Percentiles rank a stretch among this genome's conserved stretches.
phyloP scores from a whole-genome alignment of 2,888 invertebrate genomes.

The Pegoplata infirma region DNA sequence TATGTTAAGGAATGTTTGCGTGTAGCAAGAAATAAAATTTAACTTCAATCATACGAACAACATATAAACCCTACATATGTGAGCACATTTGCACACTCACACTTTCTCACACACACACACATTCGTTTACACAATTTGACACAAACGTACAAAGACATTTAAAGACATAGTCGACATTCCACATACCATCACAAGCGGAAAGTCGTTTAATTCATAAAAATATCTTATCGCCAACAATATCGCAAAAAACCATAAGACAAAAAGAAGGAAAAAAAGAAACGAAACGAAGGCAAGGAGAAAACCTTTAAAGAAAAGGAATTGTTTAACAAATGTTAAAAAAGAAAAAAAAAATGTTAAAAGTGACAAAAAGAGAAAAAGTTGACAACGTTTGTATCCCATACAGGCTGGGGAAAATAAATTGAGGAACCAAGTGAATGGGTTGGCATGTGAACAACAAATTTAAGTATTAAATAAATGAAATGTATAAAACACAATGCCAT shows the following conservation, averaged over 20 bases:
- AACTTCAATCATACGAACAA: constrained; percentile 28
- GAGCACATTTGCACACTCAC: neutral
- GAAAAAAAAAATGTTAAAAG: constrained; percentile 19
- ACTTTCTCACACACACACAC: neutral
- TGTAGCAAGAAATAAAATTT: constrained; percentile 13
- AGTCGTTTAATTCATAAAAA: constrained; percentile 48
- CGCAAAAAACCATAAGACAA: neutral
- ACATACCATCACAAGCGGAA: constrained; percentile 24
- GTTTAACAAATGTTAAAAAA: neutral
- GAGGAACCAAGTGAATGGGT: constrained; percentile 22
- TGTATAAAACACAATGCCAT: neutral
- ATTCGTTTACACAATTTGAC: too few species aligned
- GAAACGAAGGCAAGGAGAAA: neutral
- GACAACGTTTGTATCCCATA: too few species aligned
- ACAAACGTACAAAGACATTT: neutral
- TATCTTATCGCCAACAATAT: constrained; percentile 51
- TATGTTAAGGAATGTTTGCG: constrained; percentile 21
- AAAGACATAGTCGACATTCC: constrained; percentile 38
- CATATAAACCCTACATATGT: neutral
- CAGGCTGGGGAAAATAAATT: constrained; percentile 23
- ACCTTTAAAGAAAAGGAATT: neutral
- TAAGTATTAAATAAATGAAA: constrained; percentile 26
- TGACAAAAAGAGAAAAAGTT: constrained; percentile 22
- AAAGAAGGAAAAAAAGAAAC: neutral
- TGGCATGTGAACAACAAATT: constrained; percentile 50